phyloP scores from a whole-genome alignment of 2,113 vertebrate genomes.

The Tragulus kanchil region DNA sequence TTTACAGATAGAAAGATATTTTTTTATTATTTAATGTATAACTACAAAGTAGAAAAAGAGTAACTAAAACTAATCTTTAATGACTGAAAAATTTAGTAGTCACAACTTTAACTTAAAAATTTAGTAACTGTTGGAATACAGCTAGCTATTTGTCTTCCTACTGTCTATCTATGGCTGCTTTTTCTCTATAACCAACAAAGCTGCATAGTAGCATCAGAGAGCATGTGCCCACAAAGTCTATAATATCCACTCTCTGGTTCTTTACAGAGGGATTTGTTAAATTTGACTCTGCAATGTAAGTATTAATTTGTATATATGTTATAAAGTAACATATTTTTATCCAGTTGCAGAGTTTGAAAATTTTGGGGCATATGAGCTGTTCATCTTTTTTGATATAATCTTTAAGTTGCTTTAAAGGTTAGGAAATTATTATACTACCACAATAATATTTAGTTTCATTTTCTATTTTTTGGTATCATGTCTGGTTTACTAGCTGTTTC shows the following conservation, averaged over 20 bases:
- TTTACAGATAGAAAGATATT: neutral
- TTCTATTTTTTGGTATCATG: too few species aligned
- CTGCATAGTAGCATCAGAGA: neutral
- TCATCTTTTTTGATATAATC: neutral
- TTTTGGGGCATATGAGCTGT: neutral
- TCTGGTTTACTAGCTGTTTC: too few species aligned
- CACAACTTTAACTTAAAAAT: neutral
- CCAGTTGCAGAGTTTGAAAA: neutral
- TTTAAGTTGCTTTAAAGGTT: neutral
- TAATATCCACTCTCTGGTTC: neutral
- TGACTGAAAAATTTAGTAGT: neutral
- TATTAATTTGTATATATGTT: neutral
- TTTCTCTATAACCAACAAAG: neutral
- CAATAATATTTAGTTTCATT: neutral
- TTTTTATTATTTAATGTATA: neutral
- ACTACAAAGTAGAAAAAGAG: neutral
- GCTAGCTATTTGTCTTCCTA: neutral
- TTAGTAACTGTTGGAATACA: neutral
- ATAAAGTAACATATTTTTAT: neutral
- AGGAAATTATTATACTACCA: neutral
- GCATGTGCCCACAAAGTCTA: neutral
- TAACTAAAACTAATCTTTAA: neutral
- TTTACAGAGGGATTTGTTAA: neutral
- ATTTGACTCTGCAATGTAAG: neutral
- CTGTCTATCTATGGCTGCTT: accelerated